Percentiles rank a stretch among this genome's conserved stretches.
phyloP scores from a whole-genome alignment of 1,140 invertebrate genomes.

The Diprion similis region DNA sequence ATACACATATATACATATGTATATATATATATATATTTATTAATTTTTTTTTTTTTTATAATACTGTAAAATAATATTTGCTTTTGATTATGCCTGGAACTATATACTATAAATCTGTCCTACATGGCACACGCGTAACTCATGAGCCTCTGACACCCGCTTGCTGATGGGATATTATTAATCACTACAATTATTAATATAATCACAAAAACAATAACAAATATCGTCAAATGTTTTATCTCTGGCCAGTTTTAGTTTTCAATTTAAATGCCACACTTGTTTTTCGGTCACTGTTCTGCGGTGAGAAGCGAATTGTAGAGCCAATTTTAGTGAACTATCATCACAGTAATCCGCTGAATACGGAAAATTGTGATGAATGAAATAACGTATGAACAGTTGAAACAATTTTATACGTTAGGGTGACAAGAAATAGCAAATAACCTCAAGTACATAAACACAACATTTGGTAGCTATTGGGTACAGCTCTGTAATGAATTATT shows the following conservation, averaged over 20 bases:
- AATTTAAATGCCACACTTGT: not conserved
- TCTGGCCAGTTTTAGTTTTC: constrained; percentile 11
- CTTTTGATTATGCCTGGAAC: constrained; percentile 54
- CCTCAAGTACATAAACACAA: no score
- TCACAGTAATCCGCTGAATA: no score
- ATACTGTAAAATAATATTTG: constrained; percentile 36
- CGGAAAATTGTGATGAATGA: no score
- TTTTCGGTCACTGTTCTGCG: no score
- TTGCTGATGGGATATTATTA: constrained; percentile 57
- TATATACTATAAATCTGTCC: constrained; percentile 48
- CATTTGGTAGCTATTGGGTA: constrained; percentile 24
- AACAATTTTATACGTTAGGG: no score
- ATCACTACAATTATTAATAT: constrained; percentile 43
- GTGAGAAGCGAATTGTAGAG: no score
- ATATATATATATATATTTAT: constrained; percentile 22
- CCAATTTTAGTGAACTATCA: no score
- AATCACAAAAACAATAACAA: constrained; percentile 28
- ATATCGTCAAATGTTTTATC: constrained; percentile 31
- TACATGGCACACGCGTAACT: constrained; percentile 52
- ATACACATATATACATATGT: constrained; percentile 25
- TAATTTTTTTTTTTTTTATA: constrained; percentile 21
- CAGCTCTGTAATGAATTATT: constrained; percentile 12
- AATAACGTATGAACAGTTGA: no score
- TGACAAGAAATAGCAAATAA: no score
- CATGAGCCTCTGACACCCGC: constrained; percentile 54